Evolutionary conservation across 2,888 invertebrate species (phyloP), one percentile per base, ranked within the genome.

Genomic region (Tuberolachnus salignus): DNA sequence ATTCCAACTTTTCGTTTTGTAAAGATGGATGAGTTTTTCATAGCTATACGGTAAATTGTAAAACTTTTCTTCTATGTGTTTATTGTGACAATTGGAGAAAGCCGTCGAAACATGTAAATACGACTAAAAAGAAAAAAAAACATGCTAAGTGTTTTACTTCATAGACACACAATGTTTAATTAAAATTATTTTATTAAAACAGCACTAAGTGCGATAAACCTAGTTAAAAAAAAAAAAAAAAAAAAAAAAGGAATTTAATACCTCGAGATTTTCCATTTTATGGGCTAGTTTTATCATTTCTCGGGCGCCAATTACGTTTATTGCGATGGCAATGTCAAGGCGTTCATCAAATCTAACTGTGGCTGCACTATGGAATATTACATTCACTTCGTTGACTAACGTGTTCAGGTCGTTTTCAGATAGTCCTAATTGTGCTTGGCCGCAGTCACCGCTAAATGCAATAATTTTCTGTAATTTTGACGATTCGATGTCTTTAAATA

Each of bases 351-450:
- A 83, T 49, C 82, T 74, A 8, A 83, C 81, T 0, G 82, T 82
- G 21, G 83, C 83, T 8, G 83, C 83, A 16, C 80, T 80, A 51
- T 83, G 83, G 78, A 82, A 83, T 10, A 83, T 67, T 59, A 83
- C 80, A 53, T 83, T 69, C 19, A 83, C 82, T 10, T 82, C 81
- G 23, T 82, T 80, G 67, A 80, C 71, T 21, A 83, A 70, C 16
- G 72, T 78, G 23, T 81, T 75, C 26, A 59, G 44, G 59, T 83
- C 81, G 21, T 73, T 80, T 10, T 72, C 69, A 26, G 80, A 81
- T 16, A 83, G 66, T 10, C 83, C 83, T 61, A 83, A 81, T 42
- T 75, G 71, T 16, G 82, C 81, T 71, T 81, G 78, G 34, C 80
- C 73, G 59, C 82, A 82, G 81, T 83, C 83, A 13, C 83, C 83